Conservation (phyloP, 2,888 invertebrate species). For the Sicus ferrugineus region DNA sequence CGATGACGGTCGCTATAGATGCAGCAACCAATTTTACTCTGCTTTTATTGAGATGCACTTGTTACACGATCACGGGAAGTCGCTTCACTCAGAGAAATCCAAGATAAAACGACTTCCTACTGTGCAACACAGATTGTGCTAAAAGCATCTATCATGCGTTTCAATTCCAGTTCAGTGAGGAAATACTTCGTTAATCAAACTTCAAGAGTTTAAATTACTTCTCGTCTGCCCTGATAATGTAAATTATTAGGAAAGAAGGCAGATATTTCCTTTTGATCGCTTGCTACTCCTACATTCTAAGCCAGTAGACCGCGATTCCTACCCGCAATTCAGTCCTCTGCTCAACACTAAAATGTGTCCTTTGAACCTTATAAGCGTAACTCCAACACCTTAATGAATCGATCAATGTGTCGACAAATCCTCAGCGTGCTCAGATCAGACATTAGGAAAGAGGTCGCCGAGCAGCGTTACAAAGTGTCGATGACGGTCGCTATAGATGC, state of each 20-base stretch:
- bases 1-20: slow-evolving; percentile 48
- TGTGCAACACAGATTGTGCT: slow-evolving; percentile 62
- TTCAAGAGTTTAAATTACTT: background rate
- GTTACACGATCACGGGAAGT: slow-evolving; percentile 61
- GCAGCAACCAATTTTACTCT: slow-evolving; percentile 61
- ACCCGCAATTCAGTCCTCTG: too few species aligned
- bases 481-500: slow-evolving; percentile 40
- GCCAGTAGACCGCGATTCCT: too few species aligned
- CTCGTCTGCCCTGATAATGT: too few species aligned
- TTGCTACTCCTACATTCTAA: too few species aligned
- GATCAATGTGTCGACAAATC: slow-evolving; percentile 56
- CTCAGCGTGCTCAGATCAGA: slow-evolving; percentile 72
- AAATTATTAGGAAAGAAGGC: too few species aligned
- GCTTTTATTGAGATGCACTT: slow-evolving; percentile 74
- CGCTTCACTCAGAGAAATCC: slow-evolving; percentile 32
- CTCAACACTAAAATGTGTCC: too few species aligned
- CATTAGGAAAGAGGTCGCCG: slow-evolving; percentile 85
- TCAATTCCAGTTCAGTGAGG: background rate
- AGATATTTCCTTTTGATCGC: too few species aligned
- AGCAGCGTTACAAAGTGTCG: slow-evolving; percentile 72
- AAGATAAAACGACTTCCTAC: slow-evolving; percentile 47
- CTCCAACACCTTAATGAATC: too few species aligned
- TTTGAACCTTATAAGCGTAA: too few species aligned
- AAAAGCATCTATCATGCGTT: slow-evolving; percentile 51
- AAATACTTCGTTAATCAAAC: background rate